These are phyloP conservation scores for Drosophila fuyamai DNA, from an alignment of 1,140 invertebrate species.

Conservation along the genomic window DNA sequence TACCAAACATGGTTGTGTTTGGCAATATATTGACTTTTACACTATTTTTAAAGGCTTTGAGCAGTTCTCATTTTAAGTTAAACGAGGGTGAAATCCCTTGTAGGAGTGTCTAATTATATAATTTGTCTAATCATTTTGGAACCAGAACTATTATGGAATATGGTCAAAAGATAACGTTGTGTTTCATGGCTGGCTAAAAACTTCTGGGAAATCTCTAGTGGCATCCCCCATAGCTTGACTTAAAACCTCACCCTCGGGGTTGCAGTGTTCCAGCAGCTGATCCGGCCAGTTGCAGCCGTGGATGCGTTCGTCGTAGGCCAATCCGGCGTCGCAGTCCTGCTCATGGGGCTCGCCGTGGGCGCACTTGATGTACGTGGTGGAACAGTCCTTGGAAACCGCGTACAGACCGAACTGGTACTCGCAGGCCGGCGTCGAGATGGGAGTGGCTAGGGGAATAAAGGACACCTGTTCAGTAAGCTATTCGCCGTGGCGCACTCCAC, in stretches of 20 bases:
- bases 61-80: too few species aligned
- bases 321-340: constrained; percentile 92
- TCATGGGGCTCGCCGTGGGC: constrained; percentile 92
- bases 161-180: too few species aligned
- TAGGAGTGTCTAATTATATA: not conserved
- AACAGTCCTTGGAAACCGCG: constrained; percentile 91
- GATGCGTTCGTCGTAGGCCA: constrained; percentile 94
- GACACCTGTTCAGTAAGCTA: not conserved
- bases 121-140: too few species aligned
- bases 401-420: constrained; percentile 96
- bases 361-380: constrained; percentile 94
- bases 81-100: not conserved
- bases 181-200: too few species aligned
- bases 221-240: too few species aligned
- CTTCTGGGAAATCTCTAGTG: too few species aligned
- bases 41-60: too few species aligned
- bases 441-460: constrained; percentile 87
- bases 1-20: too few species aligned
- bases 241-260: constrained; percentile 90
- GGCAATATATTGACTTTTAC: too few species aligned
- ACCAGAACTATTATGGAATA: too few species aligned
- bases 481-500: not conserved
- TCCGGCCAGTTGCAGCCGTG: constrained; percentile 98
- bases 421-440: constrained; percentile 92
- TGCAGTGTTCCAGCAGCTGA: constrained; percentile 92